Evolutionary conservation across 2,113 vertebrate genomes (phyloP).

Genomic region (Myiopsitta monachus): DNA sequence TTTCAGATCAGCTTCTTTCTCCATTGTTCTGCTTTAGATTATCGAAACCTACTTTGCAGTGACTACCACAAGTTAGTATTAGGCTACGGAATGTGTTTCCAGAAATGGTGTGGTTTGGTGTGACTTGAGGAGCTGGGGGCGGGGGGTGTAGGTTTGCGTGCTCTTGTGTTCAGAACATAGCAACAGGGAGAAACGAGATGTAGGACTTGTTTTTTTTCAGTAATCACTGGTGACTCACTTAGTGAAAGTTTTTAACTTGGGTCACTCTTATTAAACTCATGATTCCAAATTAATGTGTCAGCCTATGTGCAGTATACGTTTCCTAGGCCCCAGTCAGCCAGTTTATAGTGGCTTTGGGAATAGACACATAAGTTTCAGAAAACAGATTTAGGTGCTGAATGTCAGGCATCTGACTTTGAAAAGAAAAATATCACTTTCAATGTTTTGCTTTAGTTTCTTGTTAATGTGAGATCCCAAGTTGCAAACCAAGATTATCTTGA

Average conservation of each 20-base stretch:
- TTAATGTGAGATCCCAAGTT: background rate
- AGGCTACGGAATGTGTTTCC: background rate
- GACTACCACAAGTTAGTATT: background rate
- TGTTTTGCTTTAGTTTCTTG: background rate
- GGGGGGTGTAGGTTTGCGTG: background rate
- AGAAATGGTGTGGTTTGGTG: background rate
- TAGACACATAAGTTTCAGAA: background rate
- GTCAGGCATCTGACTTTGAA: background rate
- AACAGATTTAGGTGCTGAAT: background rate
- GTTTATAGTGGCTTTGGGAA: background rate
- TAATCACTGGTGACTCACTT: background rate
- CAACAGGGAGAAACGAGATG: background rate
- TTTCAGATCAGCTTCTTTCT: background rate
- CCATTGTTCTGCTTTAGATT: background rate
- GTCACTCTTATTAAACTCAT: background rate
- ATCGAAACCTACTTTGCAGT: background rate
- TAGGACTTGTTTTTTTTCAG: background rate
- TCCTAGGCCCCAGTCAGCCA: background rate
- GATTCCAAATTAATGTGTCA: background rate
- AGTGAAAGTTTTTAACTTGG: background rate
- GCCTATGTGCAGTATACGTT: background rate
- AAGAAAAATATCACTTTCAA: background rate
- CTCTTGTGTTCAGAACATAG: background rate
- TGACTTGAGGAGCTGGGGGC: background rate
- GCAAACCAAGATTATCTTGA: slow-evolving; percentile 19